Conservation (phyloP, 2,113 vertebrate species). For the Bos javanicus region DNA sequence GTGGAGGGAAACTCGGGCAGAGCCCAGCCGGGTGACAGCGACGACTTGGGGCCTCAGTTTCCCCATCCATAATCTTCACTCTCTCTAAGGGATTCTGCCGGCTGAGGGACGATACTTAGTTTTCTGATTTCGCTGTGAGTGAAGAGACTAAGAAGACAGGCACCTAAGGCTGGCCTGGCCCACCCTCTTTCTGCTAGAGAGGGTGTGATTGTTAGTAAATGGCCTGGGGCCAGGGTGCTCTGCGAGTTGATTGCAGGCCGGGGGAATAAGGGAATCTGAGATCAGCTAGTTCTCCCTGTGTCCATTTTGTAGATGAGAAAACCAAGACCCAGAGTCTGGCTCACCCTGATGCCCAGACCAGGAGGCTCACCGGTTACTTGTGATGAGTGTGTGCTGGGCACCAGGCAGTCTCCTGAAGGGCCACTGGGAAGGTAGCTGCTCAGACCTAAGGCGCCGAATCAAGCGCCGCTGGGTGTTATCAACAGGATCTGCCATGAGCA, state of each 20-base stretch:
- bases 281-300: background rate
- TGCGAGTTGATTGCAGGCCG: background rate
- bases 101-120: background rate
- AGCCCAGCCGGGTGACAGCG: background rate
- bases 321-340: background rate
- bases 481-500: background rate
- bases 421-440: background rate
- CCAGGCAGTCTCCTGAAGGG: background rate
- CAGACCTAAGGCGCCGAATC: slow-evolving; percentile 58
- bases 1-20: background rate
- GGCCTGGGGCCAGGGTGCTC: background rate
- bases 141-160: background rate
- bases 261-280: background rate
- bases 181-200: background rate
- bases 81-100: background rate
- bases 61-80: background rate
- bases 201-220: background rate
- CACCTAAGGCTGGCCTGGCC: background rate
- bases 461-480: slow-evolving; percentile 38
- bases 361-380: background rate
- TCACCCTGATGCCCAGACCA: background rate
- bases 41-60: background rate
- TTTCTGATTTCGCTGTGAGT: background rate
- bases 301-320: slow-evolving; percentile 34
- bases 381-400: background rate